Percentiles rank a stretch among this genome's conserved stretches.
Conservation (phyloP, 1,140 invertebrate species). For the Panagrolaimus sp. region DNA sequence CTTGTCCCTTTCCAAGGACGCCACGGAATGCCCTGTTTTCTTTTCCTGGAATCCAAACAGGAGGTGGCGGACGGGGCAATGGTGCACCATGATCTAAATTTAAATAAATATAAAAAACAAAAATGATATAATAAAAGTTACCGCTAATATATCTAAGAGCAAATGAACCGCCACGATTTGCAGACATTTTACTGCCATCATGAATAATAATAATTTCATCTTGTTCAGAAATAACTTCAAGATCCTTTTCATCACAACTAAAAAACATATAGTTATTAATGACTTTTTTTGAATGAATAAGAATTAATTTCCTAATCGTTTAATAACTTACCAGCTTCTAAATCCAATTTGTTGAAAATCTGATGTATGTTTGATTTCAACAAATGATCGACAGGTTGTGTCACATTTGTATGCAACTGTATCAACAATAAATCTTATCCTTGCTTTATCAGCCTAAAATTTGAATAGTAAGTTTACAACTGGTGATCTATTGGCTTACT, state of each 20-base stretch:
- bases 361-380: constrained; percentile 57
- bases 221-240: constrained; percentile 56
- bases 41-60: constrained; percentile 54
- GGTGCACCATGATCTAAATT: constrained; percentile 46
- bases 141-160: constrained; percentile 47
- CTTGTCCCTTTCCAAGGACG: constrained; percentile 41
- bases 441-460: constrained; percentile 31
- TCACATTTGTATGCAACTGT: constrained; percentile 48
- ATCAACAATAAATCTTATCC: constrained; percentile 56
- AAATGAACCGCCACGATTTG: constrained; percentile 39
- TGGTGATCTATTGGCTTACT: constrained; percentile 24
- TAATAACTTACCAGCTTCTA: constrained; percentile 47
- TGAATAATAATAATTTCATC: constrained; percentile 47
- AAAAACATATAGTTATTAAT: constrained; percentile 15
- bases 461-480: background rate
- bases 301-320: constrained; percentile 15
- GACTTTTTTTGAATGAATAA: constrained; percentile 7
- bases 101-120: too few species aligned
- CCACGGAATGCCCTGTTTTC: constrained; percentile 57
- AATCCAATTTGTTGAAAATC: constrained; percentile 60
- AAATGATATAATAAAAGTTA: too few species aligned
- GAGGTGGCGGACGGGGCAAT: constrained; percentile 54
- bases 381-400: constrained; percentile 53
- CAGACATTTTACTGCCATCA: constrained; percentile 19
- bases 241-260: constrained; percentile 52